Evolutionary conservation across 1,140 invertebrate genomes (phyloP).

Genomic region (Drosophila mojavensis): DNA sequence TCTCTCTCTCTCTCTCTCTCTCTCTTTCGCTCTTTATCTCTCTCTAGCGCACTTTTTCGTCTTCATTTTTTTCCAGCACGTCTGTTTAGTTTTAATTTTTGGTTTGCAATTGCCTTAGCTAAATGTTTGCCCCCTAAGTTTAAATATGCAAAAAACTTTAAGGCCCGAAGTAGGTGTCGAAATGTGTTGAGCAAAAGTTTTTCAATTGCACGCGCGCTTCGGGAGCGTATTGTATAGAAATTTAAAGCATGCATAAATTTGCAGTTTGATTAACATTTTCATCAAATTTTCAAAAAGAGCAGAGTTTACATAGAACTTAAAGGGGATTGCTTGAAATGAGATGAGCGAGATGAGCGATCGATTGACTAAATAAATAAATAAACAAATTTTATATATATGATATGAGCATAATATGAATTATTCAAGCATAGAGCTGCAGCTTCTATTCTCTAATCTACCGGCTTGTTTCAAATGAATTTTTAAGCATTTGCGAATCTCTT

Average conservation of each 20-base stretch:
- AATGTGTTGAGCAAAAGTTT: constrained; percentile 17
- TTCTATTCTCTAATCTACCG: too few relatives aligned
- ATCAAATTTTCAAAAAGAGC: not conserved
- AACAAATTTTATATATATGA: too few relatives aligned
- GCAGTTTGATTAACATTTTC: not conserved
- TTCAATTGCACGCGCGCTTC: constrained; percentile 19
- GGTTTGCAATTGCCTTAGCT: constrained; percentile 32
- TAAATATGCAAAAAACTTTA: constrained; percentile 19
- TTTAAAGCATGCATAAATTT: not conserved
- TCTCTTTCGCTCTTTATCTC: not conserved
- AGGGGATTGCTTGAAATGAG: too few relatives aligned
- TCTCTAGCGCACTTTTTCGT: not conserved
- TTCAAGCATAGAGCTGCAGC: too few relatives aligned
- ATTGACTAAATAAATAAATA: too few relatives aligned
- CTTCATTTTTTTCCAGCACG: constrained; percentile 11
- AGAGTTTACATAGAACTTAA: not conserved
- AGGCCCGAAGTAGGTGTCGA: constrained; percentile 1
- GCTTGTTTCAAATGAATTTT: too few relatives aligned
- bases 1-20: not conserved
- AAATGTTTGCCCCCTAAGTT: constrained; percentile 37
- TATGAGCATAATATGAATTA: too few relatives aligned
- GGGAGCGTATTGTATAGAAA: not conserved
- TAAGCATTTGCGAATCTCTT: too few relatives aligned
- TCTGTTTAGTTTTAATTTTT: constrained; percentile 56
- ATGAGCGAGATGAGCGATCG: too few relatives aligned